Conservation (phyloP, 2,113 vertebrate species). For the Oryzias curvinotus region DNA sequence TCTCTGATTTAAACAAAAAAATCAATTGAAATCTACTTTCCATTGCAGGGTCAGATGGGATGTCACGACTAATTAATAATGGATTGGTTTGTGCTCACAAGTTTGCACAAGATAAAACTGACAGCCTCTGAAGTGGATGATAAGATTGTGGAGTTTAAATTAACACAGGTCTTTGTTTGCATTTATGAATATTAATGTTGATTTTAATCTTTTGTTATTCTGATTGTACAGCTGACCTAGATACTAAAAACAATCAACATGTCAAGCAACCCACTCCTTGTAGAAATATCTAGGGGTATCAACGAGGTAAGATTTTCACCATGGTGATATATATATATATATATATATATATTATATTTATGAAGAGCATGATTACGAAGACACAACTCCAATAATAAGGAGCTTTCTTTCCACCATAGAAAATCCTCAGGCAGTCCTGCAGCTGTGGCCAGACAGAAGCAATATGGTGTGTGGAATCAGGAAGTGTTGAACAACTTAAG, state of each 20-base stretch:
- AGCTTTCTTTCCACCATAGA: neutral
- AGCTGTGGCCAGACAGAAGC: conserved; percentile 1
- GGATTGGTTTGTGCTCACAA: neutral
- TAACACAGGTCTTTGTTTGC: neutral
- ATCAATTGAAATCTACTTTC: neutral
- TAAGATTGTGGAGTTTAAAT: conserved; percentile 2
- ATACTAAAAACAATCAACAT: conserved; percentile 2
- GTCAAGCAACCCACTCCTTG: neutral
- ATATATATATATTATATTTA: neutral
- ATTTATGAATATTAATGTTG: neutral
- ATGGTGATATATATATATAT: neutral
- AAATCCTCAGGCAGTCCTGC: neutral
- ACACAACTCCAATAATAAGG: neutral
- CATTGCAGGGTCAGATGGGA: neutral
- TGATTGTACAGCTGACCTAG: neutral
- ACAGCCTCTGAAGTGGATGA: neutral
- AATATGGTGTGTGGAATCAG: conserved; percentile 11
- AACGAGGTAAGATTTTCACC: neutral
- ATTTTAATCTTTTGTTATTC: no score
- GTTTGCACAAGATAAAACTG: neutral
- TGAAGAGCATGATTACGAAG: neutral
- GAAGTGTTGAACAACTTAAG: neutral
- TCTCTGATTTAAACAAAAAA: conserved; percentile 3
- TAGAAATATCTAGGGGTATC: neutral
- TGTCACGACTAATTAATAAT: neutral